Percentiles rank a stretch among this genome's conserved stretches.
These are phyloP conservation scores for Synanthedon tipuliformis DNA, from an alignment of 2,888 invertebrate genomes.

Conservation along the genomic window DNA sequence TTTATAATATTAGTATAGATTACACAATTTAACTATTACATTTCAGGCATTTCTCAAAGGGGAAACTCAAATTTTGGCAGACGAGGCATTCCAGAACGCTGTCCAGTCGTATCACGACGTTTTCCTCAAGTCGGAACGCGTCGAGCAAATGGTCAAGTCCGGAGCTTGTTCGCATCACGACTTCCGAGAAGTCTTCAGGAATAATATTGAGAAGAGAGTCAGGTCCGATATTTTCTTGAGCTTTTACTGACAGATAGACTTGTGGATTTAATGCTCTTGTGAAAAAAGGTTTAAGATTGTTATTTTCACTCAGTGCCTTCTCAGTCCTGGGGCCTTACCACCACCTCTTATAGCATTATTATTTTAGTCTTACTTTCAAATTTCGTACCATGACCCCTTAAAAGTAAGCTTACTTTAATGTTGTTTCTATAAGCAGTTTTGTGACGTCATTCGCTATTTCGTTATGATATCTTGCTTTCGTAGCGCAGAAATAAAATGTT, in stretches of 20 bases:
- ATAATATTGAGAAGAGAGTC: conserved; percentile 98
- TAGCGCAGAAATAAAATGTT: too few species aligned
- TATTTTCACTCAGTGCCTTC: too few species aligned
- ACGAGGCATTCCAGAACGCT: conserved; percentile 98
- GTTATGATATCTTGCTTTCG: too few species aligned
- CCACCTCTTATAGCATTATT: too few species aligned
- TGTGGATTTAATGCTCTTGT: neutral
- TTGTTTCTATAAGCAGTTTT: too few species aligned
- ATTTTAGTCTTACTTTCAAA: too few species aligned
- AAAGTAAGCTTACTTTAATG: too few species aligned
- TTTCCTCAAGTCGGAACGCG: conserved; percentile 96
- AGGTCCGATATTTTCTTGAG: conserved; percentile 61
- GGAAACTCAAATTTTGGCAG: conserved; percentile 97
- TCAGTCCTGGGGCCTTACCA: too few species aligned
- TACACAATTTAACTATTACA: neutral
- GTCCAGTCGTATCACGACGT: conserved; percentile 96
- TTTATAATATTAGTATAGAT: too few species aligned
- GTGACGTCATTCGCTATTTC: too few species aligned
- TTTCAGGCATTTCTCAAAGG: conserved; percentile 92
- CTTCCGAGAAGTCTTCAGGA: conserved; percentile 94
- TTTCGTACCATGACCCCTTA: too few species aligned
- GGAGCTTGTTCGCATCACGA: conserved; percentile 99
- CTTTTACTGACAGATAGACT: neutral
- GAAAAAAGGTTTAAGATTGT: too few species aligned
- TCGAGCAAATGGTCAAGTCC: conserved; percentile 95